phyloP scores from a whole-genome alignment of 2,113 vertebrate species.

The Bagarius yarrelli region DNA sequence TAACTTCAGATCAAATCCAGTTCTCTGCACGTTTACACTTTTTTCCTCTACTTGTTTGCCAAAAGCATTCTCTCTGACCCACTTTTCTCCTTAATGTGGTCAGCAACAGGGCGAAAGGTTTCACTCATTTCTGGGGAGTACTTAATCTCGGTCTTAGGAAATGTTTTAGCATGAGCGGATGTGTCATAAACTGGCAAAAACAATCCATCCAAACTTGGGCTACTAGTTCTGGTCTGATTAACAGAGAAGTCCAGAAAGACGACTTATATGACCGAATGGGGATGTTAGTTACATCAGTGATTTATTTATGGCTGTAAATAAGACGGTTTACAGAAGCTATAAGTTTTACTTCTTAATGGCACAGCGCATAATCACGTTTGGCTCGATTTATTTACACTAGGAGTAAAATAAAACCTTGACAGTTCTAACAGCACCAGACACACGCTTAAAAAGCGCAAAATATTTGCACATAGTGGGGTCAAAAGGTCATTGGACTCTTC shows the following conservation, averaged over 20 bases:
- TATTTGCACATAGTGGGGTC: no score
- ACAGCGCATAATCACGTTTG: background rate
- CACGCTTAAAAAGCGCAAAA: no score
- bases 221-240: background rate
- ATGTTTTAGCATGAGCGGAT: background rate
- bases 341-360: background rate
- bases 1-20: conserved; percentile 20
- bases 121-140: conserved; percentile 28
- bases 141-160: background rate
- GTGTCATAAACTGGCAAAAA: background rate
- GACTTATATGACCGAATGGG: background rate
- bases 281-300: background rate
- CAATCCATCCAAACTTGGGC: background rate
- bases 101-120: conserved; percentile 29
- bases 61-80: conserved; percentile 35
- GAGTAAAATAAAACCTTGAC: no score
- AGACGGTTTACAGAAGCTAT: background rate
- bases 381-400: no score
- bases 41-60: conserved; percentile 41
- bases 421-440: no score
- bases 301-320: background rate
- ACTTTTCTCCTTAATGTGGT: conserved; percentile 27
- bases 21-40: conserved; percentile 4
- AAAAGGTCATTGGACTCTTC: no score
- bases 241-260: background rate